Percentiles rank a stretch among this genome's conserved stretches.
Evolutionary conservation across 2,888 invertebrate genomes (phyloP).

Genomic region (Pogonocherus hispidulus): DNA sequence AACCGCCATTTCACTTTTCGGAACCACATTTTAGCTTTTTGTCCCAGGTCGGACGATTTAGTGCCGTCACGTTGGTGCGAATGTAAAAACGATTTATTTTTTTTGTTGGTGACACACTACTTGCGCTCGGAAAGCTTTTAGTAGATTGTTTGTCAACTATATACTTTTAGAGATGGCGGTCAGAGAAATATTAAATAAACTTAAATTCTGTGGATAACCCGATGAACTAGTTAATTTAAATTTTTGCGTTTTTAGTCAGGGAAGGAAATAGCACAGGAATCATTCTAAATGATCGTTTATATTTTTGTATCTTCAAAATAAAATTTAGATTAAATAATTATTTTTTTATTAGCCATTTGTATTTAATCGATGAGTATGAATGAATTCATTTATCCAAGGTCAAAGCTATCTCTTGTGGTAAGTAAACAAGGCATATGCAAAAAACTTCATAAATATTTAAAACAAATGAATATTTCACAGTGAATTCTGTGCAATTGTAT

Average conservation of each 20-base stretch:
- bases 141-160: constrained; percentile 11
- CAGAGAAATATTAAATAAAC: not conserved
- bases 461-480: too few species aligned
- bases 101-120: not conserved
- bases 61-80: constrained; percentile 4
- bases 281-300: too few species aligned
- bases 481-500: too few species aligned
- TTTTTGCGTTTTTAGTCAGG: not conserved
- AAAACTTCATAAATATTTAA: too few species aligned
- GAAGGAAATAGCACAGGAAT: too few species aligned
- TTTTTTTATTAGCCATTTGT: too few species aligned
- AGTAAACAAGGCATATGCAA: too few species aligned
- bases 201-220: not conserved
- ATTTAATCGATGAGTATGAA: too few species aligned
- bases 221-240: not conserved
- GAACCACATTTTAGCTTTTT: constrained; percentile 32
- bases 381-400: too few species aligned
- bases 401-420: too few species aligned
- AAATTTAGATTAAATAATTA: too few species aligned
- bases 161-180: not conserved
- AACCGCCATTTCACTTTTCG: constrained; percentile 25
- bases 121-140: not conserved
- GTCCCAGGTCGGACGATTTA: constrained; percentile 21
- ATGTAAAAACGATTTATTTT: constrained; percentile 11
- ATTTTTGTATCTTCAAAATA: too few species aligned